Evolutionary conservation across 2,113 vertebrate genomes (phyloP).

Genomic region (Onychostruthus taczanowskii): DNA sequence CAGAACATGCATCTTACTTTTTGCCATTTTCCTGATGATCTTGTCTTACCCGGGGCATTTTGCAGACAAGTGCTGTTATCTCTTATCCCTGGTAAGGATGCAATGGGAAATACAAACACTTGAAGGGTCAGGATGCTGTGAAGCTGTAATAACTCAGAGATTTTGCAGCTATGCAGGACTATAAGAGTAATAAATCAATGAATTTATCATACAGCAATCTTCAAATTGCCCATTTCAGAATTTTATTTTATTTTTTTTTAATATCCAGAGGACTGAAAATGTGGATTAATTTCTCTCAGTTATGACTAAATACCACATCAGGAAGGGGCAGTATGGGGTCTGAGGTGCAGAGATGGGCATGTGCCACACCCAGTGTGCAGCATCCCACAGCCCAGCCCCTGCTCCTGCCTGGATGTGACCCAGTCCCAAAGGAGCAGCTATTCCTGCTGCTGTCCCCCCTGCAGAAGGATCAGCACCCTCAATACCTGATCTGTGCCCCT

Average conservation of each 20-base stretch:
- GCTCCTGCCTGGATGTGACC: background rate
- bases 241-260: fast-evolving
- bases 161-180: background rate
- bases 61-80: background rate
- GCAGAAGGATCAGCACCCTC: background rate
- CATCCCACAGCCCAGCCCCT: background rate
- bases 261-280: background rate
- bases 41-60: conserved; percentile 18
- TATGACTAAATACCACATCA: background rate
- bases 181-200: background rate
- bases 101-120: background rate
- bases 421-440: background rate
- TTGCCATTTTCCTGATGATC: conserved; percentile 38
- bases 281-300: background rate
- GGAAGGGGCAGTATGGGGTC: background rate
- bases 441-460: background rate
- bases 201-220: background rate
- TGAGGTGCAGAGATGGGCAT: background rate
- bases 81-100: background rate
- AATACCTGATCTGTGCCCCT: background rate
- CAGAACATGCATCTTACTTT: background rate
- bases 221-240: background rate
- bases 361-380: background rate
- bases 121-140: background rate
- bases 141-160: background rate